Evolutionary conservation across 2,888 invertebrate genomes (phyloP).

Genomic region (Diarsia rubi): DNA sequence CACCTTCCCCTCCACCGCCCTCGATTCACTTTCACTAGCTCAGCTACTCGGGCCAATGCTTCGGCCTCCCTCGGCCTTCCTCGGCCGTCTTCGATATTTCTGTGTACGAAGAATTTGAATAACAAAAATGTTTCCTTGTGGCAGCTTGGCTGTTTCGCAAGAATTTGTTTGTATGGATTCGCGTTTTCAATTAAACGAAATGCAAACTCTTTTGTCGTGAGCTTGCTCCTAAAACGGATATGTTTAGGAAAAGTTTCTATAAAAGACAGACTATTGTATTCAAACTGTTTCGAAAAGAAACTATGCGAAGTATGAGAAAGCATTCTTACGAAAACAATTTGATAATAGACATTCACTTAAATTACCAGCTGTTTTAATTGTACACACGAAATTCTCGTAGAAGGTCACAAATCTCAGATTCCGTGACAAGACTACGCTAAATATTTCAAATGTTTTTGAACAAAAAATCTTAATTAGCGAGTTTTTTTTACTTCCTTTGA

Average conservation of each 20-base stretch:
- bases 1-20: conserved; percentile 67
- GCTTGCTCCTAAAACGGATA: conserved; percentile 41
- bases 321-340: conserved; percentile 21
- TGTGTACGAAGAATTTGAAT: conserved; percentile 67
- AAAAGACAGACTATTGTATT: conserved; percentile 23
- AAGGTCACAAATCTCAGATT: conserved; percentile 34
- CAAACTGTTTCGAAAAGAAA: conserved; percentile 44
- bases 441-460: conserved; percentile 21
- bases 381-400: background rate
- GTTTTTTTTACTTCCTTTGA: conserved; percentile 49
- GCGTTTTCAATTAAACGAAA: conserved; percentile 59
- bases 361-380: conserved; percentile 14
- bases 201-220: conserved; percentile 49
- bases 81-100: conserved; percentile 76
- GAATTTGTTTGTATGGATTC: conserved; percentile 62
- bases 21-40: conserved; percentile 85
- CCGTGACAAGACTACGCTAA: conserved; percentile 15
- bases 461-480: conserved; percentile 12
- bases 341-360: conserved; percentile 4
- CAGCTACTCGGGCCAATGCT: conserved; percentile 74
- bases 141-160: conserved; percentile 62
- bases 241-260: conserved; percentile 47
- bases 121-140: conserved; percentile 67
- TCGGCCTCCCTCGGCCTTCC: conserved; percentile 76
- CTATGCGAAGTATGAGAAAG: conserved; percentile 35